phyloP scores from a whole-genome alignment of 2,797 vertebrate species.

The Percopsis omiscomaycus region DNA sequence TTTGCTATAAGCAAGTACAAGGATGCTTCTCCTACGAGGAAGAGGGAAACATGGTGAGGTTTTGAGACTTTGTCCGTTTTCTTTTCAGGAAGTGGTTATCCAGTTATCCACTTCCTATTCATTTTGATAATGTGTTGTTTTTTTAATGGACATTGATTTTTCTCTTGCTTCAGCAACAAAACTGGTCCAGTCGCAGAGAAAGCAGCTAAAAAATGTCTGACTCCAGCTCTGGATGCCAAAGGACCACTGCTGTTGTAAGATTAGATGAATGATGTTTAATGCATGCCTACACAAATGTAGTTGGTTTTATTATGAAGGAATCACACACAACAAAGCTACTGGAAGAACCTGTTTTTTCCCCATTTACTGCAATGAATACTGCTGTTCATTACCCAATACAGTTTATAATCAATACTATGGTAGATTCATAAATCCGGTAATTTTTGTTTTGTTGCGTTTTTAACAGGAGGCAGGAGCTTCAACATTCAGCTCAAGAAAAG shows the following conservation, averaged over 20 bases:
- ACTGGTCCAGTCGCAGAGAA: neutral
- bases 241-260: constrained; percentile 19
- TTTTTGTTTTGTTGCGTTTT: neutral
- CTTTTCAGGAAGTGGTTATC: neutral
- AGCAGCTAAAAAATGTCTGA: neutral
- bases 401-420: no score
- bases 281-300: neutral
- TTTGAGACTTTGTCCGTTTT: neutral
- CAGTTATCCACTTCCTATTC: no score
- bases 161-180: constrained; percentile 19
- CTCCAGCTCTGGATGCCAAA: neutral
- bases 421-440: no score
- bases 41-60: constrained; percentile 4
- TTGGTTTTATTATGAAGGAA: no score
- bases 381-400: no score
- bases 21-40: constrained; percentile 16
- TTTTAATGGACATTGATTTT: neutral
- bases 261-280: neutral
- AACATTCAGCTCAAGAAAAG: neutral
- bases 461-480: constrained; percentile 12
- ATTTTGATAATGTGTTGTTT: neutral
- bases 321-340: no score
- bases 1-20: constrained; percentile 31
- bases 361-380: no score
- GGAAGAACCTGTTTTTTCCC: no score